Evolutionary conservation across 1,140 invertebrate genomes (phyloP).

Genomic region (Drosophila baimaii): DNA sequence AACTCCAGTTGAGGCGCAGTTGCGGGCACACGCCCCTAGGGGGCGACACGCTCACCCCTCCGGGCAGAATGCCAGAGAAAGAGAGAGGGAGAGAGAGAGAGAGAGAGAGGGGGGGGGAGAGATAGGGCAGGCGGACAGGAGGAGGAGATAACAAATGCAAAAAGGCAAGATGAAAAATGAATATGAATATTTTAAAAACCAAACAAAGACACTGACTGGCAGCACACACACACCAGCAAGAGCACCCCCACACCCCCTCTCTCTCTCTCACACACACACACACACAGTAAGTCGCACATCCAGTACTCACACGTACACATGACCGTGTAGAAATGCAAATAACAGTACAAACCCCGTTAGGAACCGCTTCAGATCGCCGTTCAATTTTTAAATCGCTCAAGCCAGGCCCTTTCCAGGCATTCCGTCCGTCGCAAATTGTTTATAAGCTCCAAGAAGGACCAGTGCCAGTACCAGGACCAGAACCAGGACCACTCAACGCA

Average conservation of each 20-base stretch:
- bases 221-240: not conserved
- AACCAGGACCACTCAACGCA: conserved; percentile 10
- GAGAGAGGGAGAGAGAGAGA: not conserved
- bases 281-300: not conserved
- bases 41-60: conserved; percentile 16
- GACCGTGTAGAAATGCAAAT: conserved; percentile 5
- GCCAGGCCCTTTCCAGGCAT: not conserved
- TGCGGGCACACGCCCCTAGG: conserved; percentile 40
- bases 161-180: conserved; percentile 19
- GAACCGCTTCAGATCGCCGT: conserved; percentile 1
- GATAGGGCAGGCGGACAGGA: not conserved
- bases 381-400: not conserved
- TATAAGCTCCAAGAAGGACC: conserved; percentile 22
- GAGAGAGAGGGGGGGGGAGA: not conserved
- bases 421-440: conserved; percentile 29
- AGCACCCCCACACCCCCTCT: not conserved
- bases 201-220: conserved; percentile 30
- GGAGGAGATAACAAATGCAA: conserved; percentile 32
- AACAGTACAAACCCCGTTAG: not conserved
- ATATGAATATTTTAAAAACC: conserved; percentile 58
- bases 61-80: not conserved
- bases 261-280: not conserved
- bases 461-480: conserved; percentile 19
- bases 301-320: conserved; percentile 1
- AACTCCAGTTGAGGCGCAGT: conserved; percentile 47